Percentiles rank a stretch among this genome's conserved stretches.
phyloP scores from a whole-genome alignment of 2,888 invertebrate species.

The Octodonta nipae region DNA sequence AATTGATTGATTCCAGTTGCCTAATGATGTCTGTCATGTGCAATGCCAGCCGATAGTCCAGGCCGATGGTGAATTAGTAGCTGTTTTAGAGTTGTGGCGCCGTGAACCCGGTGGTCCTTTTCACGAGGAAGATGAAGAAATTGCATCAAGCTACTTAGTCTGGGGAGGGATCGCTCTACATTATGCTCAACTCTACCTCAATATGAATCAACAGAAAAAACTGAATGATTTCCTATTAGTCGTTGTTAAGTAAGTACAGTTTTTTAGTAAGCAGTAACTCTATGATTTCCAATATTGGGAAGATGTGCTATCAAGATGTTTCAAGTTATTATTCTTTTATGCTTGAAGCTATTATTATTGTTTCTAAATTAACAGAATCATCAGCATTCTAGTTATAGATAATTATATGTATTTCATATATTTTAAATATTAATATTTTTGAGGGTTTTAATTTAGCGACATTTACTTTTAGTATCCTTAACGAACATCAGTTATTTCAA shows the following conservation, averaged over 20 bases:
- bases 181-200: constrained; percentile 53
- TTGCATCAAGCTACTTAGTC: constrained; percentile 48
- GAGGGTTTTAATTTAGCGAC: too few species aligned
- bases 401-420: too few species aligned
- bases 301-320: too few species aligned
- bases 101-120: constrained; percentile 39
- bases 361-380: too few species aligned
- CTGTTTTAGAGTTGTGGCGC: constrained; percentile 58
- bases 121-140: constrained; percentile 55
- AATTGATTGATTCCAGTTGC: constrained; percentile 12
- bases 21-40: constrained; percentile 33
- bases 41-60: constrained; percentile 51
- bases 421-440: too few species aligned
- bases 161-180: constrained; percentile 60
- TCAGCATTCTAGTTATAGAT: too few species aligned
- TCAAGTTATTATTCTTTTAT: too few species aligned
- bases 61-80: constrained; percentile 48
- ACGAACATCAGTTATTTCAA: too few species aligned
- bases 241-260: constrained; percentile 71
- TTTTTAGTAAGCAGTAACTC: too few species aligned
- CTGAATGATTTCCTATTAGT: constrained; percentile 64
- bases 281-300: too few species aligned
- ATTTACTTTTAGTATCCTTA: too few species aligned
- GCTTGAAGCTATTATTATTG: too few species aligned
- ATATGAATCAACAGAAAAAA: constrained; percentile 56